These are phyloP conservation scores for Danio tinwini DNA, from an alignment of 2,797 vertebrate species.

Conservation along the genomic window DNA sequence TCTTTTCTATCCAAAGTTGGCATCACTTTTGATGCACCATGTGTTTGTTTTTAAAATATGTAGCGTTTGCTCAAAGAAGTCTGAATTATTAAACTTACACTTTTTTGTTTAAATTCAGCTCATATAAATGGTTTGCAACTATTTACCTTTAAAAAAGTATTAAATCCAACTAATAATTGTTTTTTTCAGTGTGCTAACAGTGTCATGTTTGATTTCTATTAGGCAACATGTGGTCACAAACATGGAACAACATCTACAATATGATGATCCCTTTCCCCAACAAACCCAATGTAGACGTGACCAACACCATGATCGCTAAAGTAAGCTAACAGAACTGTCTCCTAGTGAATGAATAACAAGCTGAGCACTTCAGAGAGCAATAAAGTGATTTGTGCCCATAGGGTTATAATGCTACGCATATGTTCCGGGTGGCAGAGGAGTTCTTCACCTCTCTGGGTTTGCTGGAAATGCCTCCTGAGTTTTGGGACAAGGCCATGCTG, in stretches of 20 bases:
- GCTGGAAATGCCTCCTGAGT: conserved; percentile 85
- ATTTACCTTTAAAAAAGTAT: too few species aligned
- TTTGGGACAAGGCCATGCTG: conserved; percentile 92
- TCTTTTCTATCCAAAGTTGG: too few species aligned
- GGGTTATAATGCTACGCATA: conserved; percentile 87
- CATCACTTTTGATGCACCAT: too few species aligned
- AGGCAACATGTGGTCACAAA: conserved; percentile 99
- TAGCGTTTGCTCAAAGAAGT: too few species aligned
- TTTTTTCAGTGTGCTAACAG: too few species aligned
- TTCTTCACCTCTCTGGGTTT: conserved; percentile 93
- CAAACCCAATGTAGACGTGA: conserved; percentile 92
- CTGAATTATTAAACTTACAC: too few species aligned
- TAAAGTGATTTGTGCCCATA: conserved; percentile 61
- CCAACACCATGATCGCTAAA: conserved; percentile 82
- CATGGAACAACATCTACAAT: conserved; percentile 94
- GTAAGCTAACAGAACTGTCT: conserved; percentile 70
- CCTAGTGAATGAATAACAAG: neutral
- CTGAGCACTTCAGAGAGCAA: neutral
- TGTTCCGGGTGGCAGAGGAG: conserved; percentile 90
- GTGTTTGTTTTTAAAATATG: too few species aligned
- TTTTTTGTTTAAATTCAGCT: too few species aligned
- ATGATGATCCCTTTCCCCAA: conserved; percentile 91
- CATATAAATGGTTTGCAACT: too few species aligned
- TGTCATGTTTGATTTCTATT: conserved; percentile 47
- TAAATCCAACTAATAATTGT: too few species aligned